Base-by-base conservation (phyloP, 1,140 invertebrate genomes). In the Formica exsecta region DNA sequence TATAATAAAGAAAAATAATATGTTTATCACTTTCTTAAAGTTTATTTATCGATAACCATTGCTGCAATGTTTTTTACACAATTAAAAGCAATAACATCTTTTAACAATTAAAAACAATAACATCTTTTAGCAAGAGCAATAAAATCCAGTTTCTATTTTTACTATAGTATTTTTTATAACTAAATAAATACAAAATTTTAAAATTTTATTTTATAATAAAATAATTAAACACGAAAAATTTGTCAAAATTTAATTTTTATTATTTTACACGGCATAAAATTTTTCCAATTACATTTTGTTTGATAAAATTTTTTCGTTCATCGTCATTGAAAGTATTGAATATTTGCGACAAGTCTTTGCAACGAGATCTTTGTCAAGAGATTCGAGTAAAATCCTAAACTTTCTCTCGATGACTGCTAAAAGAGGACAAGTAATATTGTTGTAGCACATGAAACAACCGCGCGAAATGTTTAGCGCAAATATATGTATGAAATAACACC, bases 351-450 rank as follows among this genome's bases (percentile, higher is more conserved):
- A 44, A 81, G 6, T 41, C 38, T 41, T 41, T 6, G 44, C 51
- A 61, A n/a, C 7, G 29, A 16, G 1, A 73, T 4, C 25, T 44
- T 61, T 38, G 29, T n/a, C 13, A 7, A 61, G 3, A 22, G 54
- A 71, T 29, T 51, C 66, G 3, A 16, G 4, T 59, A 59, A 81
- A 71, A 22, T 32, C 8, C 70, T 41, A 59, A 71, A 61, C 54
- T 41, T 51, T 44, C 38, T 81, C 51, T 59, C 36, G 54, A 48
- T 19, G 32, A 57, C 29, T 70, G 51, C 6, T 81, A 59, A 71
- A 80, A 70, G 57, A 22, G 44, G n/a, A 70, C 57, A 80, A 73
- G 25, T 73, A 81, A 74, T 29, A 54, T 64, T 41, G 59, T 29
- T 38, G 62, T 32, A 59, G 16, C 48, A 32, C 48, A 19, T 29